Percentiles rank a stretch among this genome's conserved stretches.
phyloP scores from a whole-genome alignment of 1,140 invertebrate genomes.

The Cherax quadricarinatus region DNA sequence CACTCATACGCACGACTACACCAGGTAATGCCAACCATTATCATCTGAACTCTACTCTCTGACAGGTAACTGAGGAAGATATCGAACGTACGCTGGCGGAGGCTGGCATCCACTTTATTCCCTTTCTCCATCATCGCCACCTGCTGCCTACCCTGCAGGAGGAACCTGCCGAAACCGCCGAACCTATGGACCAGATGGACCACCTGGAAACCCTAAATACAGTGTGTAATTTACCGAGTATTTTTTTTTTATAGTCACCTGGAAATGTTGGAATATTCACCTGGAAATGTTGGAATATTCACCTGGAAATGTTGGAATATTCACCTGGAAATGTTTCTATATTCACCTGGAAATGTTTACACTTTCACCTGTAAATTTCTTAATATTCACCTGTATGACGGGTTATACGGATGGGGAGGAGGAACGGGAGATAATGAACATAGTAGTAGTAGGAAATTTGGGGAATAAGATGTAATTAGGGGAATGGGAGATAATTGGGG shows the following conservation, averaged over 20 bases:
- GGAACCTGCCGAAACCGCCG: constrained; percentile 49
- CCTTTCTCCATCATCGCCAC: constrained; percentile 68
- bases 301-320: too few species aligned
- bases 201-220: background rate
- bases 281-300: too few species aligned
- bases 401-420: too few species aligned
- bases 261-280: background rate
- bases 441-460: too few species aligned
- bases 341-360: background rate
- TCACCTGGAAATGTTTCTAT: background rate
- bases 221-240: background rate
- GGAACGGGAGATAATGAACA: too few species aligned
- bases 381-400: too few species aligned
- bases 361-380: background rate
- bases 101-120: constrained; percentile 83
- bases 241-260: background rate
- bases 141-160: constrained; percentile 65
- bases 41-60: background rate
- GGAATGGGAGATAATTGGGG: too few species aligned
- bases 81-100: constrained; percentile 90
- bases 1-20: too few species aligned
- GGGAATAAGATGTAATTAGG: too few species aligned
- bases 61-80: constrained; percentile 90
- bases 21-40: background rate
- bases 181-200: constrained; percentile 29